These are phyloP conservation scores for Probaryconus sp. DNA, from an alignment of 1,140 invertebrate species.

Conservation along the genomic window DNA sequence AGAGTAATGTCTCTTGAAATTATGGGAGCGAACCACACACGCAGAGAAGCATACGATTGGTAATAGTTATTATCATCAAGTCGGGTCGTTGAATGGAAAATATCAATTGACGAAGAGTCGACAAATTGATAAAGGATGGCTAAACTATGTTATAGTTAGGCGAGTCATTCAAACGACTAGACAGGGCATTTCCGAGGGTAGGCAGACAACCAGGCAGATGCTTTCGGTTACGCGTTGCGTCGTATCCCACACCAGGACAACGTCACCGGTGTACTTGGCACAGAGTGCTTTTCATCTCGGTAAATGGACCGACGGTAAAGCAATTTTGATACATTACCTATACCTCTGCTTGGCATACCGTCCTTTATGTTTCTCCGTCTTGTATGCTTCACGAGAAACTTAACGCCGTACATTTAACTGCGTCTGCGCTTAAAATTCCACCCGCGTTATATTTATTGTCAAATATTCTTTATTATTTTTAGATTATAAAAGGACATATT, in stretches of 20 bases:
- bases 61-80: conserved; percentile 54
- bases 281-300: conserved; percentile 77
- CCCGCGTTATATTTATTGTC: conserved; percentile 33
- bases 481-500: no score
- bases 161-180: conserved; percentile 61
- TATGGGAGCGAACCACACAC: conserved; percentile 4
- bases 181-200: conserved; percentile 64
- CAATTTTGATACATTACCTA: conserved; percentile 77
- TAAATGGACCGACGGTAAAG: conserved; percentile 77
- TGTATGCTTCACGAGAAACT: conserved; percentile 43
- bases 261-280: conserved; percentile 75
- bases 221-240: conserved; percentile 65
- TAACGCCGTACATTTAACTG: no score
- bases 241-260: no score
- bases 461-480: conserved; percentile 22
- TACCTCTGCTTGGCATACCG: conserved; percentile 60
- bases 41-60: conserved; percentile 35
- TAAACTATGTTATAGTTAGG: conserved; percentile 67
- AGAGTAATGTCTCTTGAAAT: conserved; percentile 29
- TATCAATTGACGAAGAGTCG: conserved; percentile 53
- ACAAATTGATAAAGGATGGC: conserved; percentile 71
- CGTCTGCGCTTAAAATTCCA: no score
- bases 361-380: conserved; percentile 51
- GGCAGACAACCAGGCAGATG: conserved; percentile 60
- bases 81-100: conserved; percentile 45